Evolutionary conservation across 2,888 invertebrate species (phyloP), one percentile per base, ranked within the genome.

Genomic region (Drosophila siamana): DNA sequence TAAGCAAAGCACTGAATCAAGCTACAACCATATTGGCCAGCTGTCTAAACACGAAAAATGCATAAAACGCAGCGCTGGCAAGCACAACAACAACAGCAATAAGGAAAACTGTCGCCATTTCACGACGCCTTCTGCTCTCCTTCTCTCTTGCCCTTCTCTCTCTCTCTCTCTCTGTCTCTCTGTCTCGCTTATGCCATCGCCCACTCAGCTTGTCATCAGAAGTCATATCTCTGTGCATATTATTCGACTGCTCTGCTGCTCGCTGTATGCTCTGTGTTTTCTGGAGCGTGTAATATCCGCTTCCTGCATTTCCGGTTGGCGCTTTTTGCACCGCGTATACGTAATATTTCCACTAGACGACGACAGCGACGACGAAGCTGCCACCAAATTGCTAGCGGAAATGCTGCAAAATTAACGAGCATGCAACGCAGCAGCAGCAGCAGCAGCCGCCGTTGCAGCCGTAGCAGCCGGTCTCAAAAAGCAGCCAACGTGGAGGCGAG

Each of bases 261-360:
- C 40, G 48, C 38, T 40, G 43, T 38, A 38, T 38, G 48, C 47
- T 38, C 66, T 75, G 78, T 77, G 83, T 62, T 86, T 89, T 89
- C 83, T 86, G 89, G 88, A 86, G 86, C 86, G 89, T 86, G 89
- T 86, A 86, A 86, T 86, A 89, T 89, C 83, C 88, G 83, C 82
- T 86, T 86, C 86, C 86, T 82, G 86, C 88, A 89, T 86, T 89
- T 86, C 88, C 89, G 89, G 88, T 82, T 89, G 74, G 59, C 74
- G 74, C 69, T 77, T 69, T 79, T 72, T 71, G 52, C 73, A 55
- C 67, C 51, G 61, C 74, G 63, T 74, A 75, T 79, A 78, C 80
- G 63, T 72, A 80, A 78, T 78, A 80, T 74, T 72, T 74, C 51
- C 70, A 69, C 38, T 50, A 86, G 74, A 78, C 66, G 57, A 48